These are phyloP conservation scores for Brachynemurus nebulosus DNA, from an alignment of 2,888 invertebrate genomes.

Conservation along the genomic window DNA sequence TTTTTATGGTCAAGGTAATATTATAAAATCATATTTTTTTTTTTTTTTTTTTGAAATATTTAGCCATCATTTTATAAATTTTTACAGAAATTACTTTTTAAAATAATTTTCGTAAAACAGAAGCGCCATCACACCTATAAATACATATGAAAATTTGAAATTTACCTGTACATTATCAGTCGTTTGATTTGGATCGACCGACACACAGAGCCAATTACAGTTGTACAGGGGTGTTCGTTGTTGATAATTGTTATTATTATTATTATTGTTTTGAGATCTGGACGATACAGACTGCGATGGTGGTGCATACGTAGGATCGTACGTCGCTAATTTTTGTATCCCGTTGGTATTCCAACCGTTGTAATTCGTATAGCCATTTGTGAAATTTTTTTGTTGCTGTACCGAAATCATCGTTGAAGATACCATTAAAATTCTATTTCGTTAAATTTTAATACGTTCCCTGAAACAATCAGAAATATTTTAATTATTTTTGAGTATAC, in stretches of 20 bases:
- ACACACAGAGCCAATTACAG: background rate
- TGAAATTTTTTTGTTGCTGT: background rate
- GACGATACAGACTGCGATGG: no score
- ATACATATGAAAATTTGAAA: no score
- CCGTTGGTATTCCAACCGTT: background rate
- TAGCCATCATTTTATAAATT: no score
- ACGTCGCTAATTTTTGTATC: background rate
- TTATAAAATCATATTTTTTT: no score
- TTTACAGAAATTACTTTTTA: no score
- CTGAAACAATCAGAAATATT: no score
- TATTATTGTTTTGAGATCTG: background rate
- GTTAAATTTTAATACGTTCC: no score
- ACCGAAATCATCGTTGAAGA: background rate
- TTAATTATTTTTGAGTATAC: no score
- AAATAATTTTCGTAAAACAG: no score
- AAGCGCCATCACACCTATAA: no score
- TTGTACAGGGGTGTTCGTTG: background rate
- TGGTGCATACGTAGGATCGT: background rate
- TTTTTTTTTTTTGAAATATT: no score
- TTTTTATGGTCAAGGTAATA: no score
- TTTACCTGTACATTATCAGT: slow-evolving; percentile 1
- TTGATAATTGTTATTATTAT: background rate
- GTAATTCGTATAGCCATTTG: background rate
- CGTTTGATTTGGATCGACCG: background rate
- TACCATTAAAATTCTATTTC: background rate